Percentiles rank a stretch among this genome's conserved stretches.
Conservation (phyloP, 2,113 vertebrate genomes). For the Charadrius vociferus region DNA sequence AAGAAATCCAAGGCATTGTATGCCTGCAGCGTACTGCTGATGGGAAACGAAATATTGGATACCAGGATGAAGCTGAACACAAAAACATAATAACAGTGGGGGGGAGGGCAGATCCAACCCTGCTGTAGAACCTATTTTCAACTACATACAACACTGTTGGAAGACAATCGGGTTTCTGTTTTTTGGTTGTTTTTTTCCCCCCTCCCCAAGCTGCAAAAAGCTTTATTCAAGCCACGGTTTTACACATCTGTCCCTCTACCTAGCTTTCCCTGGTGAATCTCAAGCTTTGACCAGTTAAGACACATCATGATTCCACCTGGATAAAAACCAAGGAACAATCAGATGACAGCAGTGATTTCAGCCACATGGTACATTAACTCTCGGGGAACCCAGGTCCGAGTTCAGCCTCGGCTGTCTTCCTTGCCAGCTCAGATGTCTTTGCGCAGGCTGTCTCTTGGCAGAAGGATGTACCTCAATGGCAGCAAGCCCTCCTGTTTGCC, state of each 20-base stretch:
- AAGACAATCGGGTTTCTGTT: accelerated
- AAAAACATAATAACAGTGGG: background rate
- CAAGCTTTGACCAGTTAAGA: background rate
- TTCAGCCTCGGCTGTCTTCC: background rate
- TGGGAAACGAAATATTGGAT: slow-evolving; percentile 13
- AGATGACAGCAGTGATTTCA: background rate
- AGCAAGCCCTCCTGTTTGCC: background rate
- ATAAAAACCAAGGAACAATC: background rate
- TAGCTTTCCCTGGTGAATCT: background rate
- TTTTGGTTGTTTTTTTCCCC: background rate
- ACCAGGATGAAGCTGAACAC: background rate
- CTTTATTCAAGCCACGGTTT: background rate
- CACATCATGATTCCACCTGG: background rate
- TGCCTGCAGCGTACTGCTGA: background rate
- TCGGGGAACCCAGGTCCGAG: background rate
- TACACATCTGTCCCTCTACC: background rate
- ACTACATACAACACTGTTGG: background rate
- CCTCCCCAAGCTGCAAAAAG: too few species aligned
- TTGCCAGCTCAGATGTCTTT: background rate
- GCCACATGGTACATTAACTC: background rate
- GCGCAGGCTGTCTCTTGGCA: background rate
- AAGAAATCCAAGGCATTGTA: background rate
- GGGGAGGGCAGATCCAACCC: background rate
- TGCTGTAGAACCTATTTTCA: background rate
- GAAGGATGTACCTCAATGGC: background rate